Percentiles rank a stretch among this genome's conserved stretches.
Evolutionary conservation across 2,888 invertebrate genomes (phyloP).

Genomic region (Diaperis boleti): DNA sequence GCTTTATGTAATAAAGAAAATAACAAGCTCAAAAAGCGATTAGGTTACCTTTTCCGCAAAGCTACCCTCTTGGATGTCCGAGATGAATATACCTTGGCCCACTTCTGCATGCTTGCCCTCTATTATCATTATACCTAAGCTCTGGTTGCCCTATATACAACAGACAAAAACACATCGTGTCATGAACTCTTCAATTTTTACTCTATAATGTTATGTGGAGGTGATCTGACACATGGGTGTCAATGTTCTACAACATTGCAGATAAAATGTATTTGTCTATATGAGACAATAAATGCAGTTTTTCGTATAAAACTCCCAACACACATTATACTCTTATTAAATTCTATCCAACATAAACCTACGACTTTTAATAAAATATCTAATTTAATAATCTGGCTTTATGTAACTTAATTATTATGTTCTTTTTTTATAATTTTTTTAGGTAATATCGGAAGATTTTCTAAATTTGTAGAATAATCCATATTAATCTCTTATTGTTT

Average conservation of each 20-base stretch:
- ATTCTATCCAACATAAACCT: too few species aligned
- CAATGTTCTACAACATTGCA: neutral
- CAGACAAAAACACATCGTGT: conserved; percentile 43
- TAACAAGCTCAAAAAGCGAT: conserved; percentile 34
- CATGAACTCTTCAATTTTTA: neutral
- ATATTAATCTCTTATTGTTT: too few species aligned
- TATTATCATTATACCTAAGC: conserved; percentile 94
- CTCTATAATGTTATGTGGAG: conserved; percentile 1
- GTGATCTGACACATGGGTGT: conserved; percentile 18
- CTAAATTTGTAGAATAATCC: too few species aligned
- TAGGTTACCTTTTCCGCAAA: conserved; percentile 83
- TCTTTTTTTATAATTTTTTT: too few species aligned
- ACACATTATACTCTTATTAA: too few species aligned
- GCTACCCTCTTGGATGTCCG: conserved; percentile 91
- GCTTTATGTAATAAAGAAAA: conserved; percentile 39
- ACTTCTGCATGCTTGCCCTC: conserved; percentile 94
- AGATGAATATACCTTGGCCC: conserved; percentile 92
- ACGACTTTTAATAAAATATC: too few species aligned
- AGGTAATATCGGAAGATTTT: too few species aligned
- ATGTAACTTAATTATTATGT: too few species aligned
- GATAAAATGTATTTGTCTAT: neutral
- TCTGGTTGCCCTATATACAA: conserved; percentile 77
- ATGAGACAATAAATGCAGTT: too few species aligned
- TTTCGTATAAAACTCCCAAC: too few species aligned
- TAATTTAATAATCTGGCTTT: too few species aligned